A percentile compares a stretch with the other conserved stretches of the same genome.
Evolutionary conservation across 2,888 invertebrate species (phyloP).

Genomic region (Rutpela maculata): DNA sequence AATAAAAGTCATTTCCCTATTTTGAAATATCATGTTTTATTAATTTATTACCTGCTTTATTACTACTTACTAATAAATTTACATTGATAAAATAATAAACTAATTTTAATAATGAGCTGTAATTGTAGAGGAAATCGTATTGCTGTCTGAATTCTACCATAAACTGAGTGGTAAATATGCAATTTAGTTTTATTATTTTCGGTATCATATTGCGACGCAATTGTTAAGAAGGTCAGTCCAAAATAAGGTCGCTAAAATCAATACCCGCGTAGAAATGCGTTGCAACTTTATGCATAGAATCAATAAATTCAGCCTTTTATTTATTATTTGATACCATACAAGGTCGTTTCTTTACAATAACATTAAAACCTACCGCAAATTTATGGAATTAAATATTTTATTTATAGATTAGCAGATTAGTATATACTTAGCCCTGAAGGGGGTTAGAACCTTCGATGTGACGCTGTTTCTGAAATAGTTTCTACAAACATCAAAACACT

Average conservation of each 20-base stretch:
- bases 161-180: neutral
- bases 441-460: too few species aligned
- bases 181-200: neutral
- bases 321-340: constrained; percentile 7
- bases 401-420: too few species aligned
- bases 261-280: constrained; percentile 15
- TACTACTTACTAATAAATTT: neutral
- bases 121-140: neutral
- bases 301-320: constrained; percentile 15
- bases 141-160: neutral
- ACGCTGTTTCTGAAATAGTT: too few species aligned
- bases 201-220: constrained; percentile 16
- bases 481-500: too few species aligned
- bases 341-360: neutral
- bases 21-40: neutral
- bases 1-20: neutral
- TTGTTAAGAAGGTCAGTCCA: constrained; percentile 37
- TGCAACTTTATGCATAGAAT: constrained; percentile 13
- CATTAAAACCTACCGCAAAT: constrained; percentile 2
- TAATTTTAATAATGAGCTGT: neutral
- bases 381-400: neutral
- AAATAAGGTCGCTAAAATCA: constrained; percentile 33
- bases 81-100: neutral
- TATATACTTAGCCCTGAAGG: too few species aligned
- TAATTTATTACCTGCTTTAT: neutral